A percentile compares a stretch with the other conserved stretches of the same genome.
These are phyloP conservation scores for Drosophila eugracilis DNA, from an alignment of 1,140 invertebrate genomes.

Conservation along the genomic window DNA sequence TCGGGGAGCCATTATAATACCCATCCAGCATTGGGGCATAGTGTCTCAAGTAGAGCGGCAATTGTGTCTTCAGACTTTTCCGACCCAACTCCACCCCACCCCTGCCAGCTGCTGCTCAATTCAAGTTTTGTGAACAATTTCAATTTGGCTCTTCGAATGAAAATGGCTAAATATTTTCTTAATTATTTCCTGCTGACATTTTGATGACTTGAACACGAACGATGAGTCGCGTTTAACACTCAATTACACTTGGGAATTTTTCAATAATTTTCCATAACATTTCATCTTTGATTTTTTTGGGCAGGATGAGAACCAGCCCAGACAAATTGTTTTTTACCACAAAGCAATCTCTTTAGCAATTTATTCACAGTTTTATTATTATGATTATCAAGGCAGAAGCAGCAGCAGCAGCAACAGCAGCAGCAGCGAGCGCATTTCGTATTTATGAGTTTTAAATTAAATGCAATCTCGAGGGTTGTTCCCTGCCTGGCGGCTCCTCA, in stretches of 20 bases:
- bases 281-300: conserved; percentile 40
- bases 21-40: conserved; percentile 30
- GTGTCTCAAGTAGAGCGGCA: conserved; percentile 30
- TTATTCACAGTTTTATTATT: conserved; percentile 69
- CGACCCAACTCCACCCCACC: too few relatives aligned
- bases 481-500: conserved; percentile 52
- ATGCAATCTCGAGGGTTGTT: conserved; percentile 64
- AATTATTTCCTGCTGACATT: conserved; percentile 67
- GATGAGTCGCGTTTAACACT: conserved; percentile 65
- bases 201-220: conserved; percentile 49
- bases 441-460: conserved; percentile 82
- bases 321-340: conserved; percentile 56
- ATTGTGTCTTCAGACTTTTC: conserved; percentile 15
- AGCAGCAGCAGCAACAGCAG: too few relatives aligned
- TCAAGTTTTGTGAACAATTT: conserved; percentile 19
- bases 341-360: conserved; percentile 57
- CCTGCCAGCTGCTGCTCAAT: not conserved
- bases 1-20: conserved; percentile 26
- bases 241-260: conserved; percentile 66
- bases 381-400: too few relatives aligned
- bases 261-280: conserved; percentile 69
- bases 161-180: conserved; percentile 70
- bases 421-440: conserved; percentile 57
- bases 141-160: conserved; percentile 16
- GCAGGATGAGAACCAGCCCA: conserved; percentile 15